Evolutionary conservation across 2,113 vertebrate species (phyloP).

Genomic region (Sinocyclocheilus maitianheensis): DNA sequence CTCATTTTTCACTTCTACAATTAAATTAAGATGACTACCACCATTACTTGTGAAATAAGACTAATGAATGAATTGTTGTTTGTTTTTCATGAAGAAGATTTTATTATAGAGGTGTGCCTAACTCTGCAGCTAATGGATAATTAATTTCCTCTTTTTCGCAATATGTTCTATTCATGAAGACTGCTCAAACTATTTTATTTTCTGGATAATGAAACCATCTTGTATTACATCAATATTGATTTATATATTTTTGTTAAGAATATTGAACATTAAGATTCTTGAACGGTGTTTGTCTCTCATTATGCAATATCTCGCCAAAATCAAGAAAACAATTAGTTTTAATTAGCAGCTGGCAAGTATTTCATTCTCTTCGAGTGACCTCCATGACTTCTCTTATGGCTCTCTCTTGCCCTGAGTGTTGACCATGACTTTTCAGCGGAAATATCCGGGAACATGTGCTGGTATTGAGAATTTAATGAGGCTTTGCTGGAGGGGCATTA

Average conservation of each 20-base stretch:
- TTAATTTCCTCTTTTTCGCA: neutral
- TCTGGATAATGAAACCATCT: neutral
- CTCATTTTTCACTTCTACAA: neutral
- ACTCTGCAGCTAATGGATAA: neutral
- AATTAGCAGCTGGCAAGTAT: neutral
- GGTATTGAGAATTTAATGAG: constrained; percentile 71
- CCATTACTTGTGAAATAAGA: neutral
- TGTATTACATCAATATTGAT: neutral
- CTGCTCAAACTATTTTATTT: neutral
- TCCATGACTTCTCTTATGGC: neutral
- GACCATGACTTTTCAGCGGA: constrained; percentile 56
- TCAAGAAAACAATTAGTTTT: neutral
- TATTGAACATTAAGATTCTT: no score
- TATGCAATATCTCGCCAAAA: neutral
- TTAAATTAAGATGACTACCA: neutral
- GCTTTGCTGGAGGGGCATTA: constrained; percentile 65
- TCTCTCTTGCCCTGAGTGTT: constrained; percentile 43
- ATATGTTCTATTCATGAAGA: neutral
- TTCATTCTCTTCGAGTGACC: neutral
- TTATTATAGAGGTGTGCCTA: neutral
- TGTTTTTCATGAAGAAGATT: neutral
- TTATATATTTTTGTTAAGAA: neutral
- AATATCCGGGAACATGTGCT: constrained; percentile 58
- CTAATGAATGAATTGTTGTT: neutral
- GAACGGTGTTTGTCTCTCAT: neutral